Evolutionary conservation across 2,113 vertebrate genomes (phyloP).

Genomic region (Pitta sordida): DNA sequence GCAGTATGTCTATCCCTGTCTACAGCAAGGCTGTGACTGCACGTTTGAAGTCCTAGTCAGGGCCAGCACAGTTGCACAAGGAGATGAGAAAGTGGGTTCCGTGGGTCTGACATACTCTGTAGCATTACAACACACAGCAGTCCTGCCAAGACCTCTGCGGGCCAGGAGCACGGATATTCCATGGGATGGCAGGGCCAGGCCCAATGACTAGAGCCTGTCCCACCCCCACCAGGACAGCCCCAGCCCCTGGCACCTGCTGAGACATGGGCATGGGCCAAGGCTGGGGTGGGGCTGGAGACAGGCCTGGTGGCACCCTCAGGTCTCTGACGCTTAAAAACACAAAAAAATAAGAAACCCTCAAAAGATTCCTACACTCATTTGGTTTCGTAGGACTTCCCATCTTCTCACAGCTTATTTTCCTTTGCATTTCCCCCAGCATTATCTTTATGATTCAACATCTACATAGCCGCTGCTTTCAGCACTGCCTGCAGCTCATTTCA

Average conservation of each 20-base stretch:
- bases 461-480: background rate
- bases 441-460: background rate
- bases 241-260: rapidly evolving
- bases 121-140: rapidly evolving
- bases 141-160: rapidly evolving
- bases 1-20: background rate
- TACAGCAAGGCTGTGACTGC: background rate
- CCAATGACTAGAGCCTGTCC: background rate
- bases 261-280: no score
- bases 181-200: no score
- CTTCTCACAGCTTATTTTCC: background rate
- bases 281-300: no score
- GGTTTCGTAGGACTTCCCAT: background rate
- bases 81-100: background rate
- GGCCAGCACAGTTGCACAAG: background rate
- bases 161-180: rapidly evolving
- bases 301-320: background rate
- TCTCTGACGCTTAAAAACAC: background rate
- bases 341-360: background rate
- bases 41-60: background rate
- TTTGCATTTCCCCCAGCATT: background rate
- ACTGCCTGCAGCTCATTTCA: background rate
- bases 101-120: background rate
- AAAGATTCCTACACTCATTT: background rate
- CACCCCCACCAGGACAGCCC: rapidly evolving